These are phyloP conservation scores for Noturus placidus DNA, from an alignment of 2,113 vertebrate genomes.

Conservation along the genomic window DNA sequence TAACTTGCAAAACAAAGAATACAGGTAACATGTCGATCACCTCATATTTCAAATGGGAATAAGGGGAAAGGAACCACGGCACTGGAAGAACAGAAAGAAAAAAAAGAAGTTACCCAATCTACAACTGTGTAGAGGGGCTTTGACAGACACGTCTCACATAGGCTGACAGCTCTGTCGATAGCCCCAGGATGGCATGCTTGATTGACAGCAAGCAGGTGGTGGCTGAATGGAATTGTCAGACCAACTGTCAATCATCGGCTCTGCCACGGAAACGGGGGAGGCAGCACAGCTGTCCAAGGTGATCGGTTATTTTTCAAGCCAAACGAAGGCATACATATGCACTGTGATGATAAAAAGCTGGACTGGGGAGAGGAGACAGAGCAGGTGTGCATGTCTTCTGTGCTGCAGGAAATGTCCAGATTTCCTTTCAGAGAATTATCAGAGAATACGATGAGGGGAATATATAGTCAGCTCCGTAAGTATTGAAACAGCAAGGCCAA, in stretches of 20 bases:
- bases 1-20: background rate
- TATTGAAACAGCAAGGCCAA: too few species aligned
- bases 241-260: slow-evolving; percentile 71
- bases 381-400: slow-evolving; percentile 24
- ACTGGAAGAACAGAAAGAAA: slow-evolving; percentile 22
- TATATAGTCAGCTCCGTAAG: background rate
- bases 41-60: slow-evolving; percentile 41
- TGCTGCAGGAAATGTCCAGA: background rate
- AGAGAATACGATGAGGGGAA: background rate
- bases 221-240: slow-evolving; percentile 81
- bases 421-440: background rate
- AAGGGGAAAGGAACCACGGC: slow-evolving; percentile 29
- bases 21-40: background rate
- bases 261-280: slow-evolving; percentile 68
- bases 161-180: slow-evolving; percentile 78
- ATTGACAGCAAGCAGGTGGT: slow-evolving; percentile 90
- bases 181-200: slow-evolving; percentile 80
- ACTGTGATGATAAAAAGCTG: slow-evolving; percentile 31
- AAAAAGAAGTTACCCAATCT: slow-evolving; percentile 35
- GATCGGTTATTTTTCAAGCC: slow-evolving; percentile 73
- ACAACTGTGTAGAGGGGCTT: slow-evolving; percentile 64
- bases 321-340: slow-evolving; percentile 38
- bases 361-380: background rate
- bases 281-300: slow-evolving; percentile 76
- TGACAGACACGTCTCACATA: slow-evolving; percentile 80